Conservation (phyloP, 2,888 invertebrate genomes). For the Bellardia bayeri region DNA sequence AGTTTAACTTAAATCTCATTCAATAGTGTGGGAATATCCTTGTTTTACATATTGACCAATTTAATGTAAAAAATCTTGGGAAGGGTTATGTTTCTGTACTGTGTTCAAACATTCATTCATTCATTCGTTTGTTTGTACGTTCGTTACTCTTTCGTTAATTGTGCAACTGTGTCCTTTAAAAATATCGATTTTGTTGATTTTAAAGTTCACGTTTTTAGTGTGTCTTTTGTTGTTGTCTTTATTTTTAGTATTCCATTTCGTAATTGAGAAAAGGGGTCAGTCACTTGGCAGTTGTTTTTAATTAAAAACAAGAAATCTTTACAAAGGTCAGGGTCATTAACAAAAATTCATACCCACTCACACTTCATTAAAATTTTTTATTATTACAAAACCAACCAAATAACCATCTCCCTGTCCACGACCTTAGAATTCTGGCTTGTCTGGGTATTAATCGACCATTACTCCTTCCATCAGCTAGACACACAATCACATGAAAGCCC, state of each 20-base stretch:
- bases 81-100: constrained; percentile 63
- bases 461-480: constrained; percentile 1
- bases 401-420: constrained; percentile 10
- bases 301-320: constrained; percentile 61
- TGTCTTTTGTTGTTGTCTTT: not conserved
- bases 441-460: constrained; percentile 20
- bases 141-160: constrained; percentile 28
- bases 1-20: constrained; percentile 53
- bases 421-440: constrained; percentile 14
- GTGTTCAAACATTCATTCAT: not conserved
- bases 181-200: constrained; percentile 57
- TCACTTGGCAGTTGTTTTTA: constrained; percentile 51
- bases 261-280: constrained; percentile 59
- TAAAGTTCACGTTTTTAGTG: not conserved
- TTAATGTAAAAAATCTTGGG: constrained; percentile 58
- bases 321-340: constrained; percentile 68
- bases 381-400: not conserved
- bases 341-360: not conserved
- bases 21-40: constrained; percentile 52
- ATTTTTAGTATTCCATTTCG: not conserved
- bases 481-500: constrained; percentile 3
- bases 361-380: not conserved
- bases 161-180: constrained; percentile 44
- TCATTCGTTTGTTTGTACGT: not conserved
- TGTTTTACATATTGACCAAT: constrained; percentile 44